A percentile compares a stretch with the other conserved stretches of the same genome.
phyloP scores from a whole-genome alignment of 2,797 vertebrate species.

The Gadopsis bispinosus region DNA sequence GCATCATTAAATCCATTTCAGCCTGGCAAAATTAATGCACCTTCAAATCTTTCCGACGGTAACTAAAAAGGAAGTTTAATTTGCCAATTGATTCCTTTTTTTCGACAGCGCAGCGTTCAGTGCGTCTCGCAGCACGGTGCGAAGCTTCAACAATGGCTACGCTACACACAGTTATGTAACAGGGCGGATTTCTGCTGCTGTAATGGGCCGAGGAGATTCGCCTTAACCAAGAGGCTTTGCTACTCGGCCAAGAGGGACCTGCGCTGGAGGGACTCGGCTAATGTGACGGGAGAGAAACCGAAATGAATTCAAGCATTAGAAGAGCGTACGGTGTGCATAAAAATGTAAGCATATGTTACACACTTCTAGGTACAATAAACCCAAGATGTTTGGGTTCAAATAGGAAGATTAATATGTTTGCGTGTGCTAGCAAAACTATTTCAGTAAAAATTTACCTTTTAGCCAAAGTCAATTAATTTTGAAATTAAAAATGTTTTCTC shows the following conservation, averaged over 20 bases:
- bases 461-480: not conserved
- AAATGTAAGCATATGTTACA: not conserved
- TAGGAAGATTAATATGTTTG: not conserved
- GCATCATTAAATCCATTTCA: not conserved
- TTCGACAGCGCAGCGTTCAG: conserved; percentile 11
- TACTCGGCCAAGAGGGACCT: conserved; percentile 44
- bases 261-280: conserved; percentile 36
- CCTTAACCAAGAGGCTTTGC: conserved; percentile 56
- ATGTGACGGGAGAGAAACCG: conserved; percentile 46
- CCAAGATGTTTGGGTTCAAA: not conserved
- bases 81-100: conserved; percentile 42
- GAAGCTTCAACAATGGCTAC: conserved; percentile 42
- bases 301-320: conserved; percentile 18
- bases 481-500: not conserved
- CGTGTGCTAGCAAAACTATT: not conserved
- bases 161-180: conserved; percentile 62
- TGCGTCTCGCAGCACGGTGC: conserved; percentile 25
- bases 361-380: not conserved
- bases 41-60: not conserved
- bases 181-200: conserved; percentile 59
- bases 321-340: not conserved
- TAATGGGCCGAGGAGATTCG: conserved; percentile 62
- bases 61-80: conserved; percentile 10
- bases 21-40: not conserved
- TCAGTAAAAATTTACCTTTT: not conserved